Percentiles rank a stretch among this genome's conserved stretches.
These are phyloP conservation scores for Oncorhynchus clarkii DNA, from an alignment of 2,113 vertebrate species.

Conservation along the genomic window DNA sequence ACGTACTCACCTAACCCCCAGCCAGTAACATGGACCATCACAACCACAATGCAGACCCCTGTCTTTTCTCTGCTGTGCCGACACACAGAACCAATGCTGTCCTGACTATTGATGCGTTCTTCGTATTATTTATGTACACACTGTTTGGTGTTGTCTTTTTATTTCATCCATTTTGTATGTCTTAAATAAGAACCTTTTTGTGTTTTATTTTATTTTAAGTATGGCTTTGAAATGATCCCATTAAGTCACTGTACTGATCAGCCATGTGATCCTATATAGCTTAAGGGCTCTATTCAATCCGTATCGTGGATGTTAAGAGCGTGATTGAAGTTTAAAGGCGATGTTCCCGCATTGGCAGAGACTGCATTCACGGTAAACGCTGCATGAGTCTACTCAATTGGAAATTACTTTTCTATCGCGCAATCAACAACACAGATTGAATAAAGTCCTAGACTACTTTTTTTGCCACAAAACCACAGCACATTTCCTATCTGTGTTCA, in stretches of 20 bases:
- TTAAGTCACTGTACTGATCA: slow-evolving; percentile 18
- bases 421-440: too few species aligned
- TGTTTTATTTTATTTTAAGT: background rate
- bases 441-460: background rate
- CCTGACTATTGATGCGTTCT: slow-evolving; percentile 32
- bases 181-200: slow-evolving; percentile 54
- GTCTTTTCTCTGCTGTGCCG: slow-evolving; percentile 7
- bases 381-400: too few species aligned
- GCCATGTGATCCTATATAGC: slow-evolving; percentile 50
- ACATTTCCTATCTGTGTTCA: slow-evolving; percentile 33
- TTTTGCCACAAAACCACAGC: background rate
- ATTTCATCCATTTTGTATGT: slow-evolving; percentile 31
- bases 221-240: slow-evolving; percentile 35
- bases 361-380: too few species aligned
- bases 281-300: background rate
- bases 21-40: slow-evolving; percentile 8
- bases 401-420: too few species aligned
- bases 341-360: too few species aligned
- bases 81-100: slow-evolving; percentile 35
- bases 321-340: too few species aligned
- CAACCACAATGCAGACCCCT: slow-evolving; percentile 6
- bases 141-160: slow-evolving; percentile 22
- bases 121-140: slow-evolving; percentile 54
- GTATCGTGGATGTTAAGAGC: too few species aligned
- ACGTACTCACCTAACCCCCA: background rate